Evolutionary conservation across 2,797 vertebrate species (phyloP).

Genomic region (Malacoctenus gilli): DNA sequence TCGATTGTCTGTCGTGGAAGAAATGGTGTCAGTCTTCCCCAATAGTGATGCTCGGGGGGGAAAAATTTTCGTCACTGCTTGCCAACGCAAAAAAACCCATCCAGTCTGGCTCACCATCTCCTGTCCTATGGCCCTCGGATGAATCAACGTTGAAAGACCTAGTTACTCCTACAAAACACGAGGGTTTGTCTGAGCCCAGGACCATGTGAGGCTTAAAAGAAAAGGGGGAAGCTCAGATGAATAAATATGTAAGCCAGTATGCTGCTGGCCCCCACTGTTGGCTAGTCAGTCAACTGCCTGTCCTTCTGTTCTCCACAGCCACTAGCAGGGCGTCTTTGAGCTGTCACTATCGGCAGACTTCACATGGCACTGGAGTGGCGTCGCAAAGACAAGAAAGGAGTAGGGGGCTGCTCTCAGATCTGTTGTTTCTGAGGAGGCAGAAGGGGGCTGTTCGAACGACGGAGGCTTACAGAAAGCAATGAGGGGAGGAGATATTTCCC

Average conservation of each 20-base stretch:
- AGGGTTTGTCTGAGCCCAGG: slow-evolving; percentile 9
- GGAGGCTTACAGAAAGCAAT: slow-evolving; percentile 28
- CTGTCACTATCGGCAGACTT: slow-evolving; percentile 67
- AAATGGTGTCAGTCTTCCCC: slow-evolving; percentile 55
- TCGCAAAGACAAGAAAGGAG: slow-evolving; percentile 59
- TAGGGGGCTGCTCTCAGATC: slow-evolving; percentile 50
- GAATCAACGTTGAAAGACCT: slow-evolving; percentile 48
- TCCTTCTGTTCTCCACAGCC: slow-evolving; percentile 52
- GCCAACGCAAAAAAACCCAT: slow-evolving; percentile 46
- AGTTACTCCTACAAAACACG: slow-evolving; percentile 41
- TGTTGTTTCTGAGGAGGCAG: slow-evolving; percentile 55
- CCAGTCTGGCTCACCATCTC: slow-evolving; percentile 32
- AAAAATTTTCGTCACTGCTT: slow-evolving; percentile 45
- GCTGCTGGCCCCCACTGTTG: slow-evolving; percentile 31
- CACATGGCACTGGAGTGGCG: slow-evolving; percentile 61
- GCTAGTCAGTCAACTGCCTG: slow-evolving; percentile 41
- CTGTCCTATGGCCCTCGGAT: slow-evolving; percentile 25
- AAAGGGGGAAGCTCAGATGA: slow-evolving; percentile 27
- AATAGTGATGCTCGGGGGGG: slow-evolving; percentile 45
- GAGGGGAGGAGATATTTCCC: slow-evolving; percentile 10
- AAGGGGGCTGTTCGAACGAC: slow-evolving; percentile 48
- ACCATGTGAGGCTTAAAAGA: slow-evolving; percentile 24
- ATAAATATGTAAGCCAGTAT: slow-evolving; percentile 46
- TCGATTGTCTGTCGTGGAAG: slow-evolving; percentile 37
- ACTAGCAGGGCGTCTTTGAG: slow-evolving; percentile 67